Evolutionary conservation across 2,113 vertebrate species (phyloP).

Genomic region (Parus major): DNA sequence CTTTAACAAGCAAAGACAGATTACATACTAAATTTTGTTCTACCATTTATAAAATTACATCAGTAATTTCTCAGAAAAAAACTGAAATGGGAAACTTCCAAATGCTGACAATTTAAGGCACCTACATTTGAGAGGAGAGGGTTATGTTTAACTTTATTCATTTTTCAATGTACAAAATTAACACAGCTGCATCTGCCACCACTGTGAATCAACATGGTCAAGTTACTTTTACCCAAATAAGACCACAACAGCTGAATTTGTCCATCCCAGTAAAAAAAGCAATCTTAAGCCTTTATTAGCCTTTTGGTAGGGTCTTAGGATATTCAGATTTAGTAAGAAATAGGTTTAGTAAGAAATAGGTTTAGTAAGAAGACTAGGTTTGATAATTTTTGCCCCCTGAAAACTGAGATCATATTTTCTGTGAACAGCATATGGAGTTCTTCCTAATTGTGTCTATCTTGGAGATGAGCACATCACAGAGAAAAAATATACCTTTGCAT

Average conservation of each 20-base stretch:
- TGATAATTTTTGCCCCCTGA: not conserved
- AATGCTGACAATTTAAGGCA: not conserved
- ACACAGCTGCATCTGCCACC: not conserved
- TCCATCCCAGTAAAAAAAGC: not conserved
- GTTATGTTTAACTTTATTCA: not conserved
- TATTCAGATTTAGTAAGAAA: not conserved
- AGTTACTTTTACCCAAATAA: not conserved
- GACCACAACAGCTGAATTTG: not conserved
- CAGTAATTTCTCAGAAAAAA: not conserved
- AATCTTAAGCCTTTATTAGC: not conserved
- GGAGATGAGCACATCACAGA: not conserved
- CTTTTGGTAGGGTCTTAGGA: not conserved
- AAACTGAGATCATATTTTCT: not conserved
- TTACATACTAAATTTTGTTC: not conserved
- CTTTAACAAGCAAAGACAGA: not conserved
- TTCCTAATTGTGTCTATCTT: not conserved
- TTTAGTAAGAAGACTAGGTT: not conserved
- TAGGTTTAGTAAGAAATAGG: not conserved
- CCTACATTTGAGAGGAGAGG: not conserved
- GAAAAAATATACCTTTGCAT: not conserved
- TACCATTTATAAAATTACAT: not conserved
- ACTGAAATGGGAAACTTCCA: not conserved
- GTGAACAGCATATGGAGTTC: not conserved
- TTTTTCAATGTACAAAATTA: not conserved
- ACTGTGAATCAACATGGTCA: not conserved